phyloP scores from a whole-genome alignment of 1,140 invertebrate species.

The Drosophila repleta region DNA sequence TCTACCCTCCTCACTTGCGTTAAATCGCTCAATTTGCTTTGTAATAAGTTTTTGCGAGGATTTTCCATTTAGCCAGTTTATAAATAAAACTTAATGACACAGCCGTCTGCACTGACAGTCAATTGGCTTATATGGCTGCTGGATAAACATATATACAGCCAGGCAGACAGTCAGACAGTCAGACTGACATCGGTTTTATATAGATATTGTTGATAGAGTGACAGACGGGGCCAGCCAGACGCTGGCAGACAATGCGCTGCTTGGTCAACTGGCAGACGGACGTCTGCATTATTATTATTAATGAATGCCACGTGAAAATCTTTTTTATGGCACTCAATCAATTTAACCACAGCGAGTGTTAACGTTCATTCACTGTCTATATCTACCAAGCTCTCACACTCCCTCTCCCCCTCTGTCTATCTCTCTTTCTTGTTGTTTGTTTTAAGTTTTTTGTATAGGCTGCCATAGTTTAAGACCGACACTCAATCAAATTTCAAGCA shows the following conservation, averaged over 20 bases:
- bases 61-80: slow-evolving; percentile 77
- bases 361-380: slow-evolving; percentile 8
- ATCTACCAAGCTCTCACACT: not conserved
- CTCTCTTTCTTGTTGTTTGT: slow-evolving; percentile 8
- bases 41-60: slow-evolving; percentile 73
- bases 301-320: slow-evolving; percentile 81
- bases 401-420: not conserved
- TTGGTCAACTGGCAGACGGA: slow-evolving; percentile 51
- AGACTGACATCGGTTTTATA: not conserved
- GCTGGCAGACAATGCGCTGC: not conserved
- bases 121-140: slow-evolving; percentile 41
- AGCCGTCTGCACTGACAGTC: slow-evolving; percentile 50
- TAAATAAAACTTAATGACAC: slow-evolving; percentile 81
- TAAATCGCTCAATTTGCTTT: slow-evolving; percentile 66
- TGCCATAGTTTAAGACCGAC: slow-evolving; percentile 12
- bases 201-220: not conserved
- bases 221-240: slow-evolving; percentile 17
- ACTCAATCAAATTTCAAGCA: slow-evolving; percentile 36
- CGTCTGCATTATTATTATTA: slow-evolving; percentile 74
- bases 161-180: not conserved
- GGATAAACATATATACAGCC: slow-evolving; percentile 1
- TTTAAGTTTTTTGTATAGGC: slow-evolving; percentile 32
- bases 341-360: slow-evolving; percentile 42
- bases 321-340: slow-evolving; percentile 73
- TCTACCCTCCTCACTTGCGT: slow-evolving; percentile 11